Conservation (phyloP, 1,140 invertebrate genomes). For the Hylaeus volcanicus region DNA sequence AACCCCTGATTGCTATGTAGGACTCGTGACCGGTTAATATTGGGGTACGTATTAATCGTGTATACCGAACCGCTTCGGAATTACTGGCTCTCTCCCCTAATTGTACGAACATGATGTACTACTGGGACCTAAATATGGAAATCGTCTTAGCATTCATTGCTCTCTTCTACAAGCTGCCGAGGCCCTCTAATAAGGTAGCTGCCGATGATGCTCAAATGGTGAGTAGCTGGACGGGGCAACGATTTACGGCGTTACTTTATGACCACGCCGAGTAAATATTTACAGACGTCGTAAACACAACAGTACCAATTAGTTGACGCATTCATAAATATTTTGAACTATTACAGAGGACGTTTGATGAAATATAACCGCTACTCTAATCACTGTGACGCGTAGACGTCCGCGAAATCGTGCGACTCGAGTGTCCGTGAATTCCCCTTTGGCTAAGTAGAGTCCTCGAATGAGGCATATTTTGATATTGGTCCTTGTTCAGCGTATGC, state of each 20-base stretch:
- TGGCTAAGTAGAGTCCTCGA: neutral
- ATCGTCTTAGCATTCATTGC: conserved; percentile 3
- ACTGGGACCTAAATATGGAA: neutral
- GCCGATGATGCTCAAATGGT: conserved; percentile 15
- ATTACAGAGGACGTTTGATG: neutral
- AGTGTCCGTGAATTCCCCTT: neutral
- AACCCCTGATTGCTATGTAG: neutral
- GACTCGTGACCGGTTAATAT: conserved; percentile 16
- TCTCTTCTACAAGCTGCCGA: neutral
- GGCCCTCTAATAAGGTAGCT: conserved; percentile 21
- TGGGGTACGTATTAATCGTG: conserved; percentile 19
- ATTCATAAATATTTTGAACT: conserved; percentile 30
- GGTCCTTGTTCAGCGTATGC: neutral
- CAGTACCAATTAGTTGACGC: conserved; percentile 23
- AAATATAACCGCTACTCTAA: conserved; percentile 6
- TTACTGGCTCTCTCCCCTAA: conserved; percentile 10
- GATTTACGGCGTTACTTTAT: conserved; percentile 34
- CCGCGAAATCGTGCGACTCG: neutral
- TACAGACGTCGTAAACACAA: conserved; percentile 39
- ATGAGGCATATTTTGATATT: neutral
- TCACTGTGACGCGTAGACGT: neutral
- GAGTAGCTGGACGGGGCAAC: neutral
- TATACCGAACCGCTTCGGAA: neutral
- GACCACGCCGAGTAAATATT: conserved; percentile 33
- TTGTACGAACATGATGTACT: conserved; percentile 17